Evolutionary conservation across 92 coral and sea anemone species (phyloP), one percentile per base, ranked within the genome.

Genomic region (Phenganax subtilis): DNA sequence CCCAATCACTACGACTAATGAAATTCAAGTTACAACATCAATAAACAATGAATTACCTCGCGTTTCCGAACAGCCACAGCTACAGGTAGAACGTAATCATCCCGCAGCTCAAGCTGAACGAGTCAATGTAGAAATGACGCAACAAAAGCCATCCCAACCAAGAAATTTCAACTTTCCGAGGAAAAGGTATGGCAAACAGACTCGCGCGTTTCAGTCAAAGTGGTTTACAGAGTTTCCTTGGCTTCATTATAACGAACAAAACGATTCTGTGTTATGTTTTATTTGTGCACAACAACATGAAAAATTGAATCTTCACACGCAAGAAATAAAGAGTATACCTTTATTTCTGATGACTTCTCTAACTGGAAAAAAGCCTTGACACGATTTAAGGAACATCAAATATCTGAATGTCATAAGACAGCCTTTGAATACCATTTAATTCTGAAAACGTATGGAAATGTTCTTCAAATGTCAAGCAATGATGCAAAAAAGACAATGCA

Each of bases 151-250:
- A 62, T 75, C 75, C 70, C 91, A 90, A 64, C 91, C 89, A 80
- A 70, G 29, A 60, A 85, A 90, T 75, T 90, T 88, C 76, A 61
- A 51, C 27, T 90, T 88, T 84, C 89, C 89, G 51, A 84, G 78
- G 81, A 81, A 20, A 80, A 90, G 20, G 54, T 70, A 74, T 55
- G 87, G 86, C 64, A 60, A 80, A 64, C 85, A 86, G 81, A 85
- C 80, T 70, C 91, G 87, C 64, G 65, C 89, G 0, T 90, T 90
- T 84, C 84, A 87, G 56, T 70, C 87, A 51, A 87, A 81, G 67
- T 90, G 93, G 93, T 90, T 90, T 72, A 88, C 60, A 8, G 85
- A 88, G 72, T 88, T 76, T 69, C 88, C 91, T 31, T 90, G 91
- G 91, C 81, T 90, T 53, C 96, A 90, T 83, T 90, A 86, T 83